A percentile compares a stretch with the other conserved stretches of the same genome.
Evolutionary conservation across 1,140 invertebrate species (phyloP).

Genomic region (Drosophila trapezifrons): DNA sequence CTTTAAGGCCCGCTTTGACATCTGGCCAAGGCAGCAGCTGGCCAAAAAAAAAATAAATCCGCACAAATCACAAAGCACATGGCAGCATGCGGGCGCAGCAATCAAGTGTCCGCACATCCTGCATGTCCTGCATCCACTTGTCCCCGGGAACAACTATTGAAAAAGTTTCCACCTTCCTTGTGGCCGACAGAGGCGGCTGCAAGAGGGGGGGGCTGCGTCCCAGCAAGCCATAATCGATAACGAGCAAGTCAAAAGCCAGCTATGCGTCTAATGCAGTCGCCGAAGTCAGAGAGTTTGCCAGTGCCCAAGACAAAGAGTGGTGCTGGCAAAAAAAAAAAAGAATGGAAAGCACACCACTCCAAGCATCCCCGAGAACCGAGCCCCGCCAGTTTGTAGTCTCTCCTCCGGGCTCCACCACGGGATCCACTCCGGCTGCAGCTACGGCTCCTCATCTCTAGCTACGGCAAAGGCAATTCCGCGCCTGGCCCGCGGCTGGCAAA

Average conservation of each 20-base stretch:
- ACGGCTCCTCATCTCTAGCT: conserved; percentile 8
- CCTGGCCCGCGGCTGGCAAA: conserved; percentile 65
- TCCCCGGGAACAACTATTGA: conserved; percentile 50
- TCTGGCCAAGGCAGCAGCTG: conserved; percentile 18
- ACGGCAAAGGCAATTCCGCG: conserved; percentile 47
- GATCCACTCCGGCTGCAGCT: conserved; percentile 9
- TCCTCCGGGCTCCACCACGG: conserved; percentile 13
- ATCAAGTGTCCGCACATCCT: conserved; percentile 64
- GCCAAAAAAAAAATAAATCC: conserved; percentile 18
- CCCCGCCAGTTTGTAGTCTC: background rate
- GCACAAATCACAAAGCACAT: conserved; percentile 37
- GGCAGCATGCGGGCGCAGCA: conserved; percentile 50
- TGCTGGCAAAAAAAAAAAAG: background rate
- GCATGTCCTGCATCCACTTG: conserved; percentile 38
- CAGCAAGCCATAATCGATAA: conserved; percentile 70
- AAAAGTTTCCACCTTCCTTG: conserved; percentile 57
- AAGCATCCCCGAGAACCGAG: background rate
- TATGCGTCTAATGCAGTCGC: conserved; percentile 51
- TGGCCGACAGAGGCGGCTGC: background rate
- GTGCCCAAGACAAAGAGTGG: conserved; percentile 32
- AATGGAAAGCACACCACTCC: background rate
- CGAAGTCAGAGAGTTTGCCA: conserved; percentile 18
- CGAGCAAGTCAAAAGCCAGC: conserved; percentile 43
- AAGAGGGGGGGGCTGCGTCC: conserved; percentile 11
- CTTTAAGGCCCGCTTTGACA: conserved; percentile 3